phyloP scores from a whole-genome alignment of 1,140 invertebrate genomes.

The Laupala kohalensis region DNA sequence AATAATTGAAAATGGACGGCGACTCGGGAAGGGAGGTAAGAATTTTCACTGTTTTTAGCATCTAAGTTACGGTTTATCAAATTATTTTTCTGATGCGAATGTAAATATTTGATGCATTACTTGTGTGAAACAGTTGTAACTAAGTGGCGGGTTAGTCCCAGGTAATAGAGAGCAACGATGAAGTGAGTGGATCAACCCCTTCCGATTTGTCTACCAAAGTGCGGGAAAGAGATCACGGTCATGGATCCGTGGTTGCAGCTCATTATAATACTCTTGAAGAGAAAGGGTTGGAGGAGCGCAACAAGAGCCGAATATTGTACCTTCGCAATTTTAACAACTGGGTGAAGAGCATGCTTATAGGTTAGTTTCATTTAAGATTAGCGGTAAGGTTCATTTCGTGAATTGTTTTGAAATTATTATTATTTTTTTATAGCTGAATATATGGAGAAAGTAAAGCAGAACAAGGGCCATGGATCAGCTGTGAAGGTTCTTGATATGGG shows the following conservation, averaged over 20 bases:
- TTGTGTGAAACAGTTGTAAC: too few relatives aligned
- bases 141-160: too few relatives aligned
- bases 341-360: slow-evolving; percentile 91
- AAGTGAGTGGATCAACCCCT: neutral
- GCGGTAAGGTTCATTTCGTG: too few relatives aligned
- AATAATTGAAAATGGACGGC: neutral
- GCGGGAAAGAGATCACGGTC: slow-evolving; percentile 10
- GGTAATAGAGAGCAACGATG: neutral
- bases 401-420: too few relatives aligned
- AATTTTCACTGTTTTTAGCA: neutral
- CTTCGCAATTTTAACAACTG: slow-evolving; percentile 98
- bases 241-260: slow-evolving; percentile 49
- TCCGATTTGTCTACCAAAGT: slow-evolving; percentile 11
- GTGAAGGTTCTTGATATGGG: slow-evolving; percentile 44
- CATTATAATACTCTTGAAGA: slow-evolving; percentile 80
- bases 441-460: slow-evolving; percentile 22
- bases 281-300: slow-evolving; percentile 60
- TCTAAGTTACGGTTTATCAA: neutral
- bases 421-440: slow-evolving; percentile 23
- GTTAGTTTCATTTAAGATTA: too few relatives aligned
- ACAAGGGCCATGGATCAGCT: slow-evolving; percentile 16
- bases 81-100: neutral
- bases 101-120: neutral
- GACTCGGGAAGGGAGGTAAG: neutral
- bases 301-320: slow-evolving; percentile 79